Conservation (phyloP, 2,113 vertebrate genomes). For the Puma concolor region DNA sequence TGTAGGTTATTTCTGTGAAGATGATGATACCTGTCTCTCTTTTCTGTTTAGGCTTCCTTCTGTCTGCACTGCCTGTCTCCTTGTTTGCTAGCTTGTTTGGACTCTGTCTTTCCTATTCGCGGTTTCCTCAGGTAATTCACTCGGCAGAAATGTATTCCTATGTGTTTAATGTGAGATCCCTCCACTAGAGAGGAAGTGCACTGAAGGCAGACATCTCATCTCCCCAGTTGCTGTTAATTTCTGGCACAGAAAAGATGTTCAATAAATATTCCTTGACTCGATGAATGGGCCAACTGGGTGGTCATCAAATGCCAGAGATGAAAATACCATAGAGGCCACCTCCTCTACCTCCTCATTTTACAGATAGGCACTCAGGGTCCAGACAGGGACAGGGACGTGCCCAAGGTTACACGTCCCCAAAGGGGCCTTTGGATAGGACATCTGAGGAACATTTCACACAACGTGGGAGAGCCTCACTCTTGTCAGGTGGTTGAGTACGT, state of each 20-base stretch:
- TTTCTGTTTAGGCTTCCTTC: not conserved
- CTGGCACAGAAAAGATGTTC: not conserved
- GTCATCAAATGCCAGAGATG: not conserved
- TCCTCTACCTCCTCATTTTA: not conserved
- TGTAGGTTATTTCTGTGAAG: not conserved
- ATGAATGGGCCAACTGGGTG: not conserved
- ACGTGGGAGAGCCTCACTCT: not conserved
- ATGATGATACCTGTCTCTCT: not conserved
- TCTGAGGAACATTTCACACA: not conserved
- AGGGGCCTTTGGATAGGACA: not conserved
- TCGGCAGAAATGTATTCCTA: not conserved
- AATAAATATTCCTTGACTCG: not conserved
- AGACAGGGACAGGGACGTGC: fast-evolving
- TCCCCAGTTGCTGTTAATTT: not conserved
- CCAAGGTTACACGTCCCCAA: not conserved
- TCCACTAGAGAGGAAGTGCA: not conserved
- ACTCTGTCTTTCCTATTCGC: not conserved
- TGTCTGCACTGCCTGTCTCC: not conserved
- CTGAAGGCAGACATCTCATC: not conserved
- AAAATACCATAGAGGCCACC: not conserved
- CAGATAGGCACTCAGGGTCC: not conserved
- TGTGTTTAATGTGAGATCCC: not conserved
- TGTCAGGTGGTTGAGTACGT: not conserved
- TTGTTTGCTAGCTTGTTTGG: not conserved
- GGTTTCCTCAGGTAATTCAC: not conserved